Conservation (phyloP, 2,888 invertebrate species). For the Drosophila emarginata region DNA sequence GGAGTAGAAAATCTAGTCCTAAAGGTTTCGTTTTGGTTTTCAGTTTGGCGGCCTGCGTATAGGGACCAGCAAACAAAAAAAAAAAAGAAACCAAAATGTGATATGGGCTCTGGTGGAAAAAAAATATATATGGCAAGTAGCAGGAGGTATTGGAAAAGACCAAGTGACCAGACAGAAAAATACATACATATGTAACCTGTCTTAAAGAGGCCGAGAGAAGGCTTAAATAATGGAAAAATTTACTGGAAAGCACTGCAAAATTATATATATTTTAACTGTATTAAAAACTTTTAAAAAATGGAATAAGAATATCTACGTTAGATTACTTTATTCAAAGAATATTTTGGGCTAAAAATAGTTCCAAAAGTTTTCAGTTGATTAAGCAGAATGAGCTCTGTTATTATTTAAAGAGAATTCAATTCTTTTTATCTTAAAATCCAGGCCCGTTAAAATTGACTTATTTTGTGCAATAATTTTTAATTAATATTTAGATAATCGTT, state of each 20-base stretch:
- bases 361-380: too few species aligned
- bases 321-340: too few species aligned
- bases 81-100: conserved; percentile 36
- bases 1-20: background rate
- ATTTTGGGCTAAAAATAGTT: too few species aligned
- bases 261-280: too few species aligned
- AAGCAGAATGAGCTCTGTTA: too few species aligned
- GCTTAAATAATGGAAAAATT: background rate
- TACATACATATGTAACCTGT: conserved; percentile 24
- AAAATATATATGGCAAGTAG: background rate
- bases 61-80: conserved; percentile 49
- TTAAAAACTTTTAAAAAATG: too few species aligned
- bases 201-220: background rate
- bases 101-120: conserved; percentile 42
- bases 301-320: too few species aligned
- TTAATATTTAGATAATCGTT: background rate
- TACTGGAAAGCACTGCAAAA: background rate
- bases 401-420: too few species aligned
- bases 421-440: too few species aligned
- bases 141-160: conserved; percentile 27
- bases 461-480: too few species aligned
- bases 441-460: too few species aligned
- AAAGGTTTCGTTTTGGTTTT: conserved; percentile 10
- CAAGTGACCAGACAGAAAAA: conserved; percentile 6
- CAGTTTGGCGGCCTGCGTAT: conserved; percentile 65